phyloP scores from a whole-genome alignment of 2,113 vertebrate genomes.

The Brachyistius frenatus region DNA sequence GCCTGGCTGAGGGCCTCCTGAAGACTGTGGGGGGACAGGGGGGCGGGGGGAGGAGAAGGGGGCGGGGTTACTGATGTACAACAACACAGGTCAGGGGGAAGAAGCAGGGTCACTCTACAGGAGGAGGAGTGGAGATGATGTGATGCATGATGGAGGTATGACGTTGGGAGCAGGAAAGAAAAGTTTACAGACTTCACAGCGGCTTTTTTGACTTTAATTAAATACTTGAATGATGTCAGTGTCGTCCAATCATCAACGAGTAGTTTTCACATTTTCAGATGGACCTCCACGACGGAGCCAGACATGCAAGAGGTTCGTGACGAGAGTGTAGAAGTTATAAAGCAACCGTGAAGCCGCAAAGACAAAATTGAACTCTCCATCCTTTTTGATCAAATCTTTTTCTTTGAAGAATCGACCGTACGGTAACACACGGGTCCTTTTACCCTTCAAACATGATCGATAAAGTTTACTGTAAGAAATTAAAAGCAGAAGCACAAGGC shows the following conservation, averaged over 20 bases:
- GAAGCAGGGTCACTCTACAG: neutral
- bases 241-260: no score
- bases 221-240: no score
- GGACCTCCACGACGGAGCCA: neutral
- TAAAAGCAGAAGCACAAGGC: neutral
- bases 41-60: constrained; percentile 60
- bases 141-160: constrained; percentile 1
- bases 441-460: neutral
- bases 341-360: neutral
- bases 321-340: neutral
- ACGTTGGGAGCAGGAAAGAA: no score
- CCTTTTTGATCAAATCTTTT: neutral
- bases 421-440: no score
- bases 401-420: neutral
- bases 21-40: constrained; percentile 89
- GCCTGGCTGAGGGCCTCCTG: constrained; percentile 97
- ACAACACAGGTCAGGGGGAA: neutral
- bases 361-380: neutral
- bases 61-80: constrained; percentile 23
- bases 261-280: no score
- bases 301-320: neutral
- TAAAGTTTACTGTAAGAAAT: neutral
- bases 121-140: neutral
- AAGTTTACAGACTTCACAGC: no score
- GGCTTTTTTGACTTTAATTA: no score